phyloP scores from a whole-genome alignment of 2,888 invertebrate genomes.

The Anthophora plumipes region DNA sequence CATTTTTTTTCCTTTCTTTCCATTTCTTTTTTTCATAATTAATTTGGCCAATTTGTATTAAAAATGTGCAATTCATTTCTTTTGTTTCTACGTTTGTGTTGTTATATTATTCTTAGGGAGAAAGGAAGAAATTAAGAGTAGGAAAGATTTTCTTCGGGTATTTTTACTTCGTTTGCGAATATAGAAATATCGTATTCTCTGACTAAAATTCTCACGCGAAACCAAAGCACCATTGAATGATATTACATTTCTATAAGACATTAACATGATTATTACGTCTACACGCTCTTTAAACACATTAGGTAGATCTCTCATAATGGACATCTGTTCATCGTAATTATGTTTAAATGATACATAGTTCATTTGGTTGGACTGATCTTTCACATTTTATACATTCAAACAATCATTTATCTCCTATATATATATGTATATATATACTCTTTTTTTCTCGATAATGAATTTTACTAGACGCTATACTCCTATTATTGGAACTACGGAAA shows the following conservation, averaged over 20 bases:
- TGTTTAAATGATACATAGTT: conserved; percentile 42
- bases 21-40: not conserved
- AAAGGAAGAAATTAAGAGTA: not conserved
- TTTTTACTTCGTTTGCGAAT: not conserved
- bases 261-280: conserved; percentile 53
- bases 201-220: conserved; percentile 27
- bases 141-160: not conserved
- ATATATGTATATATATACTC: not conserved
- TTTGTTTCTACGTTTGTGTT: not conserved
- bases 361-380: conserved; percentile 49
- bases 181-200: conserved; percentile 26
- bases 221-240: conserved; percentile 63
- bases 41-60: conserved; percentile 22
- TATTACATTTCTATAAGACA: conserved; percentile 44
- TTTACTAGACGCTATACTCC: not conserved
- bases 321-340: conserved; percentile 63
- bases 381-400: not conserved
- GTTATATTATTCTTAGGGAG: not conserved
- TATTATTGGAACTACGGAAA: not conserved
- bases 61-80: not conserved
- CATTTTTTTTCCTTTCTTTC: not conserved
- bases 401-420: not conserved
- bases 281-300: conserved; percentile 77
- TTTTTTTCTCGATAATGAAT: not conserved
- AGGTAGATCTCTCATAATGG: conserved; percentile 75